phyloP scores from a whole-genome alignment of 2,797 vertebrate genomes.

The Pteropus rufus region DNA sequence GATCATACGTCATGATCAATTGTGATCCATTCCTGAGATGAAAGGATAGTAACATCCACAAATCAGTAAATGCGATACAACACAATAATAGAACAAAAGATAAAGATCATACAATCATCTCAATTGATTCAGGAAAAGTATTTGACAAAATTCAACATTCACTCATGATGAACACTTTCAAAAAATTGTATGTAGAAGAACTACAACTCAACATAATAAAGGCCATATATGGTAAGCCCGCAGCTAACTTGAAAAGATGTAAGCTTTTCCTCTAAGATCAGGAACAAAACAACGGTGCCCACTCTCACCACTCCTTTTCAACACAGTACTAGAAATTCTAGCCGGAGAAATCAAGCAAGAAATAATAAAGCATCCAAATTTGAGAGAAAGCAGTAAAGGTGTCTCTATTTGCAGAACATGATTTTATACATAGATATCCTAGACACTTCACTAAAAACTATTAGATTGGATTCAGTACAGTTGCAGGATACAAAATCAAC shows the following conservation, averaged over 20 bases:
- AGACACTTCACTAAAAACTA: neutral
- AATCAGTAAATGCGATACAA: neutral
- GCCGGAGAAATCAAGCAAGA: neutral
- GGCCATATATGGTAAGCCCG: neutral
- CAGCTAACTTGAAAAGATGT: neutral
- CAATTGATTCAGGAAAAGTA: neutral
- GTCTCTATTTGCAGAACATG: neutral
- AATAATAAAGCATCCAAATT: neutral
- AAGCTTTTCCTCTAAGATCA: neutral
- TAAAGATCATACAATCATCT: neutral
- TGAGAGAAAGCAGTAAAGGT: neutral
- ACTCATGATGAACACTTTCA: neutral
- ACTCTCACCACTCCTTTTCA: neutral
- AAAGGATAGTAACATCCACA: neutral
- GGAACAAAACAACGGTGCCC: neutral
- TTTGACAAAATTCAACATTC: neutral
- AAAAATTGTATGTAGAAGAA: neutral
- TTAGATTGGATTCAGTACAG: neutral
- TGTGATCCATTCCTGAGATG: neutral
- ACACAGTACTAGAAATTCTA: neutral
- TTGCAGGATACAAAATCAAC: neutral
- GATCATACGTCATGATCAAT: neutral
- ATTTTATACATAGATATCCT: neutral
- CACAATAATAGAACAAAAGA: neutral
- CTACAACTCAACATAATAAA: neutral